phyloP scores from a whole-genome alignment of 2,797 vertebrate species.

The Gymnothorax reevesii region DNA sequence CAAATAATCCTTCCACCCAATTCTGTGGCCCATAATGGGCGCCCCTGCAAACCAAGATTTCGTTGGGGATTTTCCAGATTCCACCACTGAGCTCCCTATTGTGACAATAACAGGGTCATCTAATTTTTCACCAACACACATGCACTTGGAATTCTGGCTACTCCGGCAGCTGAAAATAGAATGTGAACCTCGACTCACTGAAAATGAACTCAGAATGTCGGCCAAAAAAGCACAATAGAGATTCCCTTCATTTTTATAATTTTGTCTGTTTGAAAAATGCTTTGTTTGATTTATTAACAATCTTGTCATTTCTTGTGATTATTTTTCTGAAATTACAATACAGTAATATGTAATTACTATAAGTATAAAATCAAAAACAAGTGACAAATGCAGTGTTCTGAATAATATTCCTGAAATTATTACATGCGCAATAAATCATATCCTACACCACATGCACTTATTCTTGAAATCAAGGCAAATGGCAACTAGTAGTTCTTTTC shows the following conservation, averaged over 20 bases:
- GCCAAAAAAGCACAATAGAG: background rate
- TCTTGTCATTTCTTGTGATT: constrained; percentile 2
- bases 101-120: constrained; percentile 6
- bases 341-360: background rate
- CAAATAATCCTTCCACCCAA: background rate
- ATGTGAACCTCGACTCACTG: background rate
- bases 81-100: background rate
- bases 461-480: background rate
- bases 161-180: background rate
- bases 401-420: background rate
- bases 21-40: background rate
- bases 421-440: background rate
- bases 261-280: background rate
- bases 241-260: background rate
- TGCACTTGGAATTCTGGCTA: background rate
- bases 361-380: background rate
- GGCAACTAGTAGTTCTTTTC: no score
- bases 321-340: background rate
- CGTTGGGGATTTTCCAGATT: no score
- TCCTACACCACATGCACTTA: background rate
- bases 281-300: background rate
- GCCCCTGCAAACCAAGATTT: background rate
- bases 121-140: background rate
- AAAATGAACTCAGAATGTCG: background rate
- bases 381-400: background rate